Conservation (phyloP, 1,140 invertebrate genomes). For the Lineus longissimus region DNA sequence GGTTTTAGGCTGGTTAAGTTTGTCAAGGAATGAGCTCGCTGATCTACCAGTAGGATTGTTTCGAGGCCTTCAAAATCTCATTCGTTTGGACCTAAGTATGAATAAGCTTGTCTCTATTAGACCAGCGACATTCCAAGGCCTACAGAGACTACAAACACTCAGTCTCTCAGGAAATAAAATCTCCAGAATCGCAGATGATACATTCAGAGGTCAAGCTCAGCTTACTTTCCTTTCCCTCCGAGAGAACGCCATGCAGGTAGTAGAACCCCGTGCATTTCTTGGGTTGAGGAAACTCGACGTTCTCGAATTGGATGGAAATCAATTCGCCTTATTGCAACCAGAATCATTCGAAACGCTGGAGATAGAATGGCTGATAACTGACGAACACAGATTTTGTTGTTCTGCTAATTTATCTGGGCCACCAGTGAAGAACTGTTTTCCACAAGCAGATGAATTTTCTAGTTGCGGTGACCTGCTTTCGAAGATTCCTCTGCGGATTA, state of each 20-base stretch:
- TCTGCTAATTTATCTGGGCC: background rate
- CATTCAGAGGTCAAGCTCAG: background rate
- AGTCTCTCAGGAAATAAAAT: background rate
- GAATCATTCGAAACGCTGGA: background rate
- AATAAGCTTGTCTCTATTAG: background rate
- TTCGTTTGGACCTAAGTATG: background rate
- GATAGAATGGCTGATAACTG: background rate
- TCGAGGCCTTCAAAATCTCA: background rate
- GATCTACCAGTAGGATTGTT: background rate
- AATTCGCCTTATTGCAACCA: background rate
- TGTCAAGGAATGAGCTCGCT: background rate
- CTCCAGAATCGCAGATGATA: background rate
- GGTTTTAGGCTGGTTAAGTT: background rate
- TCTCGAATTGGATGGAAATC: background rate
- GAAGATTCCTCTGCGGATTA: background rate
- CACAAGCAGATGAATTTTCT: background rate
- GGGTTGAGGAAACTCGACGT: background rate
- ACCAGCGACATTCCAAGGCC: background rate
- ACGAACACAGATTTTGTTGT: slow-evolving; percentile 10
- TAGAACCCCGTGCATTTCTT: background rate
- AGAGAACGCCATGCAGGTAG: background rate
- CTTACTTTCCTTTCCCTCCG: background rate
- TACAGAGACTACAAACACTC: background rate
- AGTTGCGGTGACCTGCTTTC: background rate
- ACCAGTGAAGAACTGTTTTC: background rate